Evolutionary conservation across 2,888 invertebrate genomes (phyloP).

Genomic region (Xanthostigma xanthostigma): DNA sequence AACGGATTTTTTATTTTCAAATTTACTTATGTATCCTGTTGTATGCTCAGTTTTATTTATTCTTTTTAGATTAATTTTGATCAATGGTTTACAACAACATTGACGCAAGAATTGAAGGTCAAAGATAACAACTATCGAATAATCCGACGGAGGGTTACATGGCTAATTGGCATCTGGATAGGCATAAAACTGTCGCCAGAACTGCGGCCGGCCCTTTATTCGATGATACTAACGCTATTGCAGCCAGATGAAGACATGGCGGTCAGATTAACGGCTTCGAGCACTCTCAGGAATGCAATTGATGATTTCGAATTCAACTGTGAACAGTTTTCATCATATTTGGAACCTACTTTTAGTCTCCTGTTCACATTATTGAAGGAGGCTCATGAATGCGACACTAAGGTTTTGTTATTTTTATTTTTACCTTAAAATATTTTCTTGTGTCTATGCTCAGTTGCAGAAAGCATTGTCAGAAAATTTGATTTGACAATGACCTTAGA

Average conservation of each 20-base stretch:
- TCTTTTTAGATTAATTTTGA: conserved; percentile 71
- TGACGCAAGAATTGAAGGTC: conserved; percentile 68
- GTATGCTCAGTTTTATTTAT: conserved; percentile 4
- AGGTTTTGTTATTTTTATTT: conserved; percentile 32
- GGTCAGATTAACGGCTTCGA: conserved; percentile 73
- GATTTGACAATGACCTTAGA: too few species aligned
- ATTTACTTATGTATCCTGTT: too few species aligned
- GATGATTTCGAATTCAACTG: conserved; percentile 88
- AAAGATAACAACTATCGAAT: conserved; percentile 73
- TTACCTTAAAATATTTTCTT: neutral
- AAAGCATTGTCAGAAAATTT: too few species aligned
- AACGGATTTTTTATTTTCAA: too few species aligned
- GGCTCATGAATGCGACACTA: conserved; percentile 83
- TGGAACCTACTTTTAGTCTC: conserved; percentile 62
- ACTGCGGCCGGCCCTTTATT: conserved; percentile 68
- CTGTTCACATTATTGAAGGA: conserved; percentile 75
- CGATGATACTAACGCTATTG: conserved; percentile 58
- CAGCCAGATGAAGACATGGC: conserved; percentile 70
- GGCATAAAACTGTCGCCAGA: conserved; percentile 69
- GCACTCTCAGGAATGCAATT: conserved; percentile 67
- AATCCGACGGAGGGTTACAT: conserved; percentile 68
- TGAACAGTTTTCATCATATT: conserved; percentile 71
- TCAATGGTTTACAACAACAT: conserved; percentile 72
- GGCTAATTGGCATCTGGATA: conserved; percentile 67
- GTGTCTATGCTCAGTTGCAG: too few species aligned